A percentile compares a stretch with the other conserved stretches of the same genome.
These are phyloP conservation scores for Euphydryas editha DNA, from an alignment of 2,888 invertebrate species.

Conservation along the genomic window DNA sequence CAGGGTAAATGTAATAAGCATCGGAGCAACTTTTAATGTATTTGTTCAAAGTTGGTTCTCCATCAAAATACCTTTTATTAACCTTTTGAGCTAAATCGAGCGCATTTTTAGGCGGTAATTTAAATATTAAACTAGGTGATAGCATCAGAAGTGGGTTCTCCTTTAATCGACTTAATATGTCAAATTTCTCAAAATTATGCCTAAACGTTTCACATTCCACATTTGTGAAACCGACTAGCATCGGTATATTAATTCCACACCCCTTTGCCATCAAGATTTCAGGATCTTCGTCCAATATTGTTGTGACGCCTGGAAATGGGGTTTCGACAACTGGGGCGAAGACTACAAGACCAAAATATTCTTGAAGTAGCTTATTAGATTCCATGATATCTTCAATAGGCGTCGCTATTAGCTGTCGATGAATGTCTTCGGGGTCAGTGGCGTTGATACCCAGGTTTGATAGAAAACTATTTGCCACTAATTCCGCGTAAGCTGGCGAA, in stretches of 20 bases:
- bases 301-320: slow-evolving; percentile 57
- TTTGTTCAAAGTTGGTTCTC: slow-evolving; percentile 52
- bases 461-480: slow-evolving; percentile 55
- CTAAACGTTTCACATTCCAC: slow-evolving; percentile 68
- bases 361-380: slow-evolving; percentile 57
- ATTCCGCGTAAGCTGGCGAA: slow-evolving; percentile 59
- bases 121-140: slow-evolving; percentile 54
- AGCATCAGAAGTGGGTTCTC: slow-evolving; percentile 52
- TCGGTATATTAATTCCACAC: slow-evolving; percentile 61
- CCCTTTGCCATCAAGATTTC: slow-evolving; percentile 59
- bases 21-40: slow-evolving; percentile 62
- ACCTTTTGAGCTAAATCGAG: slow-evolving; percentile 50
- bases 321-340: slow-evolving; percentile 71
- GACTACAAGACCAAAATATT: slow-evolving; percentile 57
- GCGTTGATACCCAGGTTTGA: slow-evolving; percentile 71
- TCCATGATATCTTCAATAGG: slow-evolving; percentile 60
- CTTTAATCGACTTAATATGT: slow-evolving; percentile 52
- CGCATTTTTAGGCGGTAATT: slow-evolving; percentile 43
- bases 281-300: slow-evolving; percentile 67
- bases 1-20: slow-evolving; percentile 62
- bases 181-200: slow-evolving; percentile 55
- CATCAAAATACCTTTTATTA: slow-evolving; percentile 57
- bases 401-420: slow-evolving; percentile 56
- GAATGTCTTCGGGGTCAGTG: slow-evolving; percentile 58
- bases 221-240: slow-evolving; percentile 66